phyloP scores from a whole-genome alignment of 2,797 vertebrate species.

The Chanos chanos region DNA sequence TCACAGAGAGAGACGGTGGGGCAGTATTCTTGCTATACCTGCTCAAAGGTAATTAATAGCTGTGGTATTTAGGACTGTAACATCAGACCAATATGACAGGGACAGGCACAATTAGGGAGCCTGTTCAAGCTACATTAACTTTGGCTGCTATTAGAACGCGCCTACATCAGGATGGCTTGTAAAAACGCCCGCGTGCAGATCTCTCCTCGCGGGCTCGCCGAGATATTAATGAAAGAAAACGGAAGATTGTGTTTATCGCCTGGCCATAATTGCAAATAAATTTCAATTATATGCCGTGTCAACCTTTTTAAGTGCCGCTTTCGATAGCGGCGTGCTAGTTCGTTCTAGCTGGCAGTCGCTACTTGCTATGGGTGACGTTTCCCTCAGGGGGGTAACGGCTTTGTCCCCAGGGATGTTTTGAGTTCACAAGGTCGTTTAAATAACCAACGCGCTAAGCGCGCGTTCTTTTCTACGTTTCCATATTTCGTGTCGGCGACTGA shows the following conservation, averaged over 20 bases:
- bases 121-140: conserved; percentile 99
- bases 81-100: conserved; percentile 98
- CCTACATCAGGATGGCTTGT: conserved; percentile 84
- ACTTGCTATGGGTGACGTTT: too few relatives aligned
- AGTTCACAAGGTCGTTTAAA: too few relatives aligned
- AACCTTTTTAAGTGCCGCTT: conserved; percentile 80
- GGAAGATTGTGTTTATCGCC: conserved; percentile 90
- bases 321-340: too few relatives aligned
- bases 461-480: too few relatives aligned
- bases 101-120: conserved; percentile 97
- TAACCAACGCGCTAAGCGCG: too few relatives aligned
- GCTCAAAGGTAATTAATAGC: conserved; percentile 94
- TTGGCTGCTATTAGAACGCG: conserved; percentile 87
- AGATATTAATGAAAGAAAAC: conserved; percentile 88
- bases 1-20: conserved; percentile 16
- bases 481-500: too few relatives aligned
- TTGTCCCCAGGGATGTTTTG: too few relatives aligned
- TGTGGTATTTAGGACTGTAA: conserved; percentile 97
- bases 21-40: conserved; percentile 76
- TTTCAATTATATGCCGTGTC: conserved; percentile 93
- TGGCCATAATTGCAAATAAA: conserved; percentile 90
- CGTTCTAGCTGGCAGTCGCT: too few relatives aligned
- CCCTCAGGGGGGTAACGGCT: too few relatives aligned
- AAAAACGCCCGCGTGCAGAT: conserved; percentile 83
- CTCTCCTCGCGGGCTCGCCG: conserved; percentile 79